phyloP scores from a whole-genome alignment of 2,888 invertebrate genomes.

The Lithophane semibrunnea region DNA sequence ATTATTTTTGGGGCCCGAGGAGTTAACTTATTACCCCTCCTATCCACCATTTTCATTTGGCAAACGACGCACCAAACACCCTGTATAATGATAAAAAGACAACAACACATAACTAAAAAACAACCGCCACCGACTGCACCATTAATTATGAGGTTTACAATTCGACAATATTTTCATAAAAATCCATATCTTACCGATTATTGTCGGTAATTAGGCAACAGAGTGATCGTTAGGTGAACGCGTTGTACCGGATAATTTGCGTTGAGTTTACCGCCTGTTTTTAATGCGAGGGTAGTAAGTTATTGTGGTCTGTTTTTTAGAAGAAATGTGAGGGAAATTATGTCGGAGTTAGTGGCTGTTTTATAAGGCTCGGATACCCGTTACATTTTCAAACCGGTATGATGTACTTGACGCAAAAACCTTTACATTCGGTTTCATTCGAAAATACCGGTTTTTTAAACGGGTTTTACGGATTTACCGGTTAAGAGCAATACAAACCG shows the following conservation, averaged over 20 bases:
- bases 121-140: not conserved
- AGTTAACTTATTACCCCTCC: too few species aligned
- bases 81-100: too few species aligned
- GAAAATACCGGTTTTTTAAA: too few species aligned
- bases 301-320: slow-evolving; percentile 14
- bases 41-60: too few species aligned
- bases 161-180: slow-evolving; percentile 39
- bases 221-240: slow-evolving; percentile 58
- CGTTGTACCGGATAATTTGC: slow-evolving; percentile 41
- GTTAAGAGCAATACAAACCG: too few species aligned
- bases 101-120: not conserved
- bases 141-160: slow-evolving; percentile 10
- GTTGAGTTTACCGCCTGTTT: slow-evolving; percentile 37
- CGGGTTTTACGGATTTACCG: too few species aligned
- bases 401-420: too few species aligned
- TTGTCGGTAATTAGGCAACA: slow-evolving; percentile 56
- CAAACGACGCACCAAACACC: too few species aligned
- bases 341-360: not conserved
- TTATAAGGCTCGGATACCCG: too few species aligned
- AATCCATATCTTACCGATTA: slow-evolving; percentile 50
- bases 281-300: slow-evolving; percentile 30
- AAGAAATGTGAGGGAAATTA: slow-evolving; percentile 12
- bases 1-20: too few species aligned
- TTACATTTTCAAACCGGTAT: too few species aligned
- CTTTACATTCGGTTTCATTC: too few species aligned